Conservation (phyloP, 2,888 invertebrate genomes). For the Hofmannophila pseudospretella region DNA sequence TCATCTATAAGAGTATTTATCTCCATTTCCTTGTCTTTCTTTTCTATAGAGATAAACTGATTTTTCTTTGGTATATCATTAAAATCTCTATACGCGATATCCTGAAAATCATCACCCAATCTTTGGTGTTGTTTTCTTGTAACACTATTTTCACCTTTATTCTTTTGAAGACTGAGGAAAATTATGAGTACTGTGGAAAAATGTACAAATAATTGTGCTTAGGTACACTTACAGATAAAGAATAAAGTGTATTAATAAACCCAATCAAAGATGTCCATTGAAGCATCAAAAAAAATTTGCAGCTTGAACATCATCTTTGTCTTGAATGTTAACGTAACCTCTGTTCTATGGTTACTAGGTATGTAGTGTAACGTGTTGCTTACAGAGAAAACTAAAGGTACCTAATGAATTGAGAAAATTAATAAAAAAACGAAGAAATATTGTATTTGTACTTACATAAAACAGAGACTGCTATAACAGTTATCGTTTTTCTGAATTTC, state of each 20-base stretch:
- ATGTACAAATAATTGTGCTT: constrained; percentile 9
- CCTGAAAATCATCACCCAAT: constrained; percentile 35
- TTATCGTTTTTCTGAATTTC: constrained; percentile 64
- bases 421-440: too few relatives aligned
- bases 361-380: too few relatives aligned
- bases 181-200: constrained; percentile 51
- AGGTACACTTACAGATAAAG: background rate
- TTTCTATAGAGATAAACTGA: constrained; percentile 17
- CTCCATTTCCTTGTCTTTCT: constrained; percentile 30
- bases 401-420: too few relatives aligned
- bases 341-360: too few relatives aligned
- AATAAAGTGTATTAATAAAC: too few relatives aligned
- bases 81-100: constrained; percentile 43
- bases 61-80: constrained; percentile 40
- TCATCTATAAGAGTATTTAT: constrained; percentile 27
- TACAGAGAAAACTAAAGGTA: too few relatives aligned
- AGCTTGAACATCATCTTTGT: too few relatives aligned
- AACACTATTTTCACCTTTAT: constrained; percentile 27
- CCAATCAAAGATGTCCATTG: too few relatives aligned
- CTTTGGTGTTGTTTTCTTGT: constrained; percentile 33
- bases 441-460: constrained; percentile 63
- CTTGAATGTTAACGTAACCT: too few relatives aligned
- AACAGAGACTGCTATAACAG: constrained; percentile 46
- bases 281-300: too few relatives aligned
- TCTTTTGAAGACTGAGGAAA: constrained; percentile 47